A percentile compares a stretch with the other conserved stretches of the same genome.
These are phyloP conservation scores for Lasiurus cinereus DNA, from an alignment of 2,113 vertebrate genomes.

Conservation along the genomic window DNA sequence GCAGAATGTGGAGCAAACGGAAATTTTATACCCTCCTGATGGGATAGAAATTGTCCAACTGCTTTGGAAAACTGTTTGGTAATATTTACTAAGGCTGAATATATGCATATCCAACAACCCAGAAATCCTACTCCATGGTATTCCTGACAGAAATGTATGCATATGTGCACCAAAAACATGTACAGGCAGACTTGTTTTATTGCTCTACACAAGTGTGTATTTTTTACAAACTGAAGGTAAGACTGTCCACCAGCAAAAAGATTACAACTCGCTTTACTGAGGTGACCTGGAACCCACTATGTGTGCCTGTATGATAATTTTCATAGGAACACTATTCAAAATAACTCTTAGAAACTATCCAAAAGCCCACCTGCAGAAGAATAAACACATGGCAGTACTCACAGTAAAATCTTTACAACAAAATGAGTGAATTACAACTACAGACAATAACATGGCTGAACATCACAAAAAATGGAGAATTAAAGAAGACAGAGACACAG, in stretches of 20 bases:
- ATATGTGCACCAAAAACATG: not conserved
- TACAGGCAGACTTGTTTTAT: not conserved
- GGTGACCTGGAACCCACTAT: not conserved
- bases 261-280: not conserved
- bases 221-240: not conserved
- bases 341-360: not conserved
- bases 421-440: not conserved
- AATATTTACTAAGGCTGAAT: not conserved
- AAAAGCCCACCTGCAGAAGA: not conserved
- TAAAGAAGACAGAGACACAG: not conserved
- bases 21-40: no score
- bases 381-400: not conserved
- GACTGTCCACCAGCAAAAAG: not conserved
- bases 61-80: not conserved
- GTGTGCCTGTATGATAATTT: not conserved
- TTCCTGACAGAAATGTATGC: not conserved
- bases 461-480: not conserved
- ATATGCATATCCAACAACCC: not conserved
- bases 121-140: accelerated
- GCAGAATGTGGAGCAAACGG: not conserved
- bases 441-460: accelerated
- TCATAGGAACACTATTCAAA: not conserved
- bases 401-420: no score
- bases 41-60: not conserved
- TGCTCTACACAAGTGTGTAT: not conserved